Conservation (phyloP, 2,113 vertebrate genomes). For the Trachemys scripta region DNA sequence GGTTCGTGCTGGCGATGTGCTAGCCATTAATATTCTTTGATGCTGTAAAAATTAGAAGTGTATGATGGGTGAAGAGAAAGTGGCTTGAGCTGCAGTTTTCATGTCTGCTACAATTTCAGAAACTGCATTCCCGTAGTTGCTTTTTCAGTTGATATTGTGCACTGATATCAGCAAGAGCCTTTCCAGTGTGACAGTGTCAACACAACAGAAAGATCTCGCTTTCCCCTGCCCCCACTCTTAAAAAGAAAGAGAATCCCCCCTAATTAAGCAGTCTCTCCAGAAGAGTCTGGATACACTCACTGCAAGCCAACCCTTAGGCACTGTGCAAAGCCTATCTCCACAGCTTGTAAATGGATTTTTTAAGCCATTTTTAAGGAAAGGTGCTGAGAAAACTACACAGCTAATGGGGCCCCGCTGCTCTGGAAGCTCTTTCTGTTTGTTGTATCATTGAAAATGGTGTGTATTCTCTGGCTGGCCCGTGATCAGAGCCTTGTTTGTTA, state of each 20-base stretch:
- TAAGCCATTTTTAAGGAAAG: not conserved
- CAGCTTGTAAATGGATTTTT: not conserved
- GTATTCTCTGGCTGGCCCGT: not conserved
- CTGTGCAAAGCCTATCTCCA: not conserved
- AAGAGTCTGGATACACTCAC: not conserved
- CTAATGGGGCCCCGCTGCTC: not conserved
- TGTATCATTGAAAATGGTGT: too few relatives aligned
- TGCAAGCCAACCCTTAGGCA: not conserved
- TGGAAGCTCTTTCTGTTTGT: too few relatives aligned
- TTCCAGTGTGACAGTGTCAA: not conserved
- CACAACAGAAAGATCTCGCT: not conserved
- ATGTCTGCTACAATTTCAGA: not conserved
- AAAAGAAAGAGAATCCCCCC: not conserved
- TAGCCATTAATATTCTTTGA: not conserved
- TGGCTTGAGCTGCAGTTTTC: rapidly evolving
- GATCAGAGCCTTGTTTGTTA: not conserved
- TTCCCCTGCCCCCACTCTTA: not conserved
- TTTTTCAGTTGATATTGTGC: not conserved
- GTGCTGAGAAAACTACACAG: not conserved
- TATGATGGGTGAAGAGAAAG: not conserved
- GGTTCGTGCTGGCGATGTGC: not conserved
- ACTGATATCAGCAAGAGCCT: not conserved
- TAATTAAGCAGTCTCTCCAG: not conserved
- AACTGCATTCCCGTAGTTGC: not conserved
- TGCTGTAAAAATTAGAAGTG: not conserved